Conservation (phyloP, 2,113 vertebrate species). For the Pongo pygmaeus region DNA sequence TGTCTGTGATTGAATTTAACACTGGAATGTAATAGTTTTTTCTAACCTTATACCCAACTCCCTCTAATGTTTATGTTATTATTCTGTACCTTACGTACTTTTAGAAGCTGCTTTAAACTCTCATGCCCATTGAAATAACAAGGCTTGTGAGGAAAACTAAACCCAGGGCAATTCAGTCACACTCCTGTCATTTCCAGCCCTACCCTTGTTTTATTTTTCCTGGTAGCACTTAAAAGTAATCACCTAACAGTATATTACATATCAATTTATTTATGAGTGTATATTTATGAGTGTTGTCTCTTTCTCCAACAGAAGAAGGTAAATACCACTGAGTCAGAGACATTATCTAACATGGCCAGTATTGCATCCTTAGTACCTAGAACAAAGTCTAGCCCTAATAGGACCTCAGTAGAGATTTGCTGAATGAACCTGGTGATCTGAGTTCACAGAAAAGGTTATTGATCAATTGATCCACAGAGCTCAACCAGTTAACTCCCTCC, state of each 20-base stretch:
- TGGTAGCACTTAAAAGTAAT: background rate
- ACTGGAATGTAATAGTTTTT: background rate
- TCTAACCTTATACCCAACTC: background rate
- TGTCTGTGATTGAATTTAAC: constrained; percentile 7
- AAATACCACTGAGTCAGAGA: background rate
- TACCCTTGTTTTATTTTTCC: background rate
- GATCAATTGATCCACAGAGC: background rate
- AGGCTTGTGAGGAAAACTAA: background rate
- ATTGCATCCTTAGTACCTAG: background rate
- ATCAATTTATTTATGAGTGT: background rate
- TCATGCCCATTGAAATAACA: background rate
- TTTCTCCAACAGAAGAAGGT: background rate
- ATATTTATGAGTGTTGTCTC: background rate
- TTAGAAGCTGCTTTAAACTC: constrained; percentile 22
- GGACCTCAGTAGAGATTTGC: background rate
- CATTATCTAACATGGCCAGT: background rate
- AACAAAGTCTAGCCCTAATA: background rate
- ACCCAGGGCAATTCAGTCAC: background rate
- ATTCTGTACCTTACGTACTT: background rate
- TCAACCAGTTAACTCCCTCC: background rate
- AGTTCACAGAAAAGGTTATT: background rate
- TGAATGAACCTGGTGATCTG: background rate
- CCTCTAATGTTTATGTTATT: background rate
- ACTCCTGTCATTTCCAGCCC: background rate
- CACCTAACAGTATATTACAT: background rate